phyloP scores from a whole-genome alignment of 2,113 vertebrate genomes.

The Cygnus atratus region DNA sequence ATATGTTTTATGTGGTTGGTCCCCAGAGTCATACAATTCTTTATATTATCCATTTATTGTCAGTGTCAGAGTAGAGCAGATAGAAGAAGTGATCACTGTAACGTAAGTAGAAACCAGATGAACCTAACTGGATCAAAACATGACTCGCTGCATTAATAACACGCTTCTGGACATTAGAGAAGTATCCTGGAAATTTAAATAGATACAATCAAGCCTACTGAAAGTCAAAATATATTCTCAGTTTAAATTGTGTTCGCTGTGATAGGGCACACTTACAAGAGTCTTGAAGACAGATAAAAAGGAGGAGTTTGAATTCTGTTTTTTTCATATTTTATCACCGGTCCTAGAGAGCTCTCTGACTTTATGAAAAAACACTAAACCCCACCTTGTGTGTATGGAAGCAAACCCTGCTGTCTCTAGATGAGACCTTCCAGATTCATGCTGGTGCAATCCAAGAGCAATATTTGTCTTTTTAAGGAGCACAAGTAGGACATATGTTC shows the following conservation, averaged over 20 bases:
- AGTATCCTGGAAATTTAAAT: conserved; percentile 7
- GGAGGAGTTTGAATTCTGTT: neutral
- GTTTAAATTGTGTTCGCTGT: neutral
- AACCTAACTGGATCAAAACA: conserved; percentile 21
- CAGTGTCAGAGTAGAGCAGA: neutral
- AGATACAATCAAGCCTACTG: neutral
- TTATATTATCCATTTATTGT: neutral
- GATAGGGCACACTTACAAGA: neutral
- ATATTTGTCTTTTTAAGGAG: neutral
- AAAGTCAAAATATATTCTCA: neutral
- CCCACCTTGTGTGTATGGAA: neutral
- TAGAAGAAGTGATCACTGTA: neutral
- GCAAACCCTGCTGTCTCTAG: neutral
- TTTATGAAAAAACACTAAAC: neutral
- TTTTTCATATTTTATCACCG: neutral
- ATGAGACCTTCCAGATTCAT: neutral
- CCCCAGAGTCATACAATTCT: neutral
- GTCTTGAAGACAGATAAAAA: neutral
- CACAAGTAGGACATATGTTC: neutral
- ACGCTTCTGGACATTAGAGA: neutral
- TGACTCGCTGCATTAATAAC: neutral
- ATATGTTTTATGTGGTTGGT: neutral
- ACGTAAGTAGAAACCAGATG: neutral
- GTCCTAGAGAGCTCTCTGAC: neutral
- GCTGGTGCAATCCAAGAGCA: neutral